phyloP scores from a whole-genome alignment of 2,888 invertebrate genomes.

The Pterostichus niger region DNA sequence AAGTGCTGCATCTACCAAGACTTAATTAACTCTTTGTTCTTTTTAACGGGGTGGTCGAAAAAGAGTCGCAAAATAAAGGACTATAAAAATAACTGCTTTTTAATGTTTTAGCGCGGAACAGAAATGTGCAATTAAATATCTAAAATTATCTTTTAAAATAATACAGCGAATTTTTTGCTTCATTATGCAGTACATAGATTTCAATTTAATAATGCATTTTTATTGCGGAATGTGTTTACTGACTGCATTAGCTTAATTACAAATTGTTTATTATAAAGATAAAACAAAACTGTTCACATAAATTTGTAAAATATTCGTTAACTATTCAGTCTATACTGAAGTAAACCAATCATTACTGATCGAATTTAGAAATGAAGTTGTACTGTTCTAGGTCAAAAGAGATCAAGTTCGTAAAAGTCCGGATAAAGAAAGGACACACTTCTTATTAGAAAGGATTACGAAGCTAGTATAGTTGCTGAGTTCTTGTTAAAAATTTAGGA shows the following conservation, averaged over 20 bases:
- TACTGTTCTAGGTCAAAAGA: slow-evolving; percentile 41
- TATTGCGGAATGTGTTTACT: not conserved
- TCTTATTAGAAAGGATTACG: slow-evolving; percentile 51
- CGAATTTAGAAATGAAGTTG: slow-evolving; percentile 33
- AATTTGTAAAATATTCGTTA: slow-evolving; percentile 6
- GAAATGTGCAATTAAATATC: slow-evolving; percentile 42
- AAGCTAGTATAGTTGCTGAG: not conserved
- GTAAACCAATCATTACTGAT: slow-evolving; percentile 27
- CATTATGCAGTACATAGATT: not conserved
- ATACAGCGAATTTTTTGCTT: not conserved
- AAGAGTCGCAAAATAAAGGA: slow-evolving; percentile 22
- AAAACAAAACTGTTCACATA: not conserved
- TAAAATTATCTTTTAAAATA: not conserved
- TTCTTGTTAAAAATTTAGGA: slow-evolving; percentile 50
- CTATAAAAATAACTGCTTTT: slow-evolving; percentile 38
- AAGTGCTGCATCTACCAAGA: slow-evolving; percentile 54
- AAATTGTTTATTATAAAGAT: too few relatives aligned
- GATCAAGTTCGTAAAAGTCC: slow-evolving; percentile 21
- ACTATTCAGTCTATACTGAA: slow-evolving; percentile 5
- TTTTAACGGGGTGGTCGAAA: slow-evolving; percentile 25
- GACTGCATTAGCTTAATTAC: not conserved
- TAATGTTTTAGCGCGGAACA: slow-evolving; percentile 1
- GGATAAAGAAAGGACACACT: slow-evolving; percentile 32
- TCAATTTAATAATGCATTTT: not conserved
- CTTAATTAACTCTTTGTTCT: slow-evolving; percentile 56